phyloP scores from a whole-genome alignment of 2,888 invertebrate species.

The Caenorhabditis imperialis region DNA sequence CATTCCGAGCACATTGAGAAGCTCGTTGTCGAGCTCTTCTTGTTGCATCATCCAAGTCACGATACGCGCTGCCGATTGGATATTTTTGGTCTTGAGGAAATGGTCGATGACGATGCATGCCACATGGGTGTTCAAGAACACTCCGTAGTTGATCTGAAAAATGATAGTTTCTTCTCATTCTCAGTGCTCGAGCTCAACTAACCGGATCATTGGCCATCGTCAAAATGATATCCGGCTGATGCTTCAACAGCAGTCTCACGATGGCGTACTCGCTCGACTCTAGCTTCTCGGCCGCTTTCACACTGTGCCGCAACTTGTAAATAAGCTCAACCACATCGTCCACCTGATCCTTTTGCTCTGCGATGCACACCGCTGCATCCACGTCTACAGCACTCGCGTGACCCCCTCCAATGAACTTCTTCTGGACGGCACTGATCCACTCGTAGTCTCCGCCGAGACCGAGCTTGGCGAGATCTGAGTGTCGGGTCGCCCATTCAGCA shows the following conservation, averaged over 20 bases:
- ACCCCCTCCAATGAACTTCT: conserved; percentile 75
- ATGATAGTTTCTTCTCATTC: background rate
- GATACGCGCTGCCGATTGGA: conserved; percentile 84
- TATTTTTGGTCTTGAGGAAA: conserved; percentile 81
- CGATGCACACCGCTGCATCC: conserved; percentile 73
- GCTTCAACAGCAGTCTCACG: conserved; percentile 81
- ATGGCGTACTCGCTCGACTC: conserved; percentile 89
- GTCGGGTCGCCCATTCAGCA: conserved; percentile 62
- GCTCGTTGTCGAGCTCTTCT: conserved; percentile 69
- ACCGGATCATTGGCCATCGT: conserved; percentile 86
- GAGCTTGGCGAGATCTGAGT: conserved; percentile 62
- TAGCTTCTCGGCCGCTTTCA: conserved; percentile 83
- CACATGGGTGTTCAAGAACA: conserved; percentile 89
- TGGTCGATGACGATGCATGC: conserved; percentile 88
- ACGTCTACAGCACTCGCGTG: conserved; percentile 76
- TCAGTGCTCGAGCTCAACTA: background rate
- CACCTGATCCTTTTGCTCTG: conserved; percentile 73
- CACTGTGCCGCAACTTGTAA: conserved; percentile 83
- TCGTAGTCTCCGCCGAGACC: conserved; percentile 74
- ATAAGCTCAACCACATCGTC: conserved; percentile 72
- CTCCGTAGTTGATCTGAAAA: conserved; percentile 85
- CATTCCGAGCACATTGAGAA: conserved; percentile 64
- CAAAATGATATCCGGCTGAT: conserved; percentile 83
- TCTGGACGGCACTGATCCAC: conserved; percentile 76
- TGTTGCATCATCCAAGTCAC: conserved; percentile 87